Base-by-base conservation (phyloP, 2,888 invertebrate genomes). In the Acanthosepion esculentum region DNA sequence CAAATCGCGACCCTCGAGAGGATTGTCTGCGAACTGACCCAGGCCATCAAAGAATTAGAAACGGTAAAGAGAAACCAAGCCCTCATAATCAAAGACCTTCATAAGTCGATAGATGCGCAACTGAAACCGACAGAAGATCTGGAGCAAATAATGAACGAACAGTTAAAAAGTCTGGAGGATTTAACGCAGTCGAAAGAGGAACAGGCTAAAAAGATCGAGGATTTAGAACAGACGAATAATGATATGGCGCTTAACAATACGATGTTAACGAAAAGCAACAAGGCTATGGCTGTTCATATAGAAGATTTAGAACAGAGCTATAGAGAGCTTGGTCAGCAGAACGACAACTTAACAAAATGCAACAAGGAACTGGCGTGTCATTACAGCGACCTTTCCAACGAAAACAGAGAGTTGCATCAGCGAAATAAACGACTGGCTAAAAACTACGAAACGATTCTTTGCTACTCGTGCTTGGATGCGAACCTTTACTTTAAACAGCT, bases 401-500 rank as follows among this genome's bases (percentile, higher is more conserved):
- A 50, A n/a, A 50, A 53, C 12, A 50, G 26, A 20, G 53, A 93
- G 23, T 93, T 93, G 20, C 23, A 93, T 2, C 93, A 93, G 26
- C n/a, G 93, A 8, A 93, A 93, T 53, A 48, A 93, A 33, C 15
- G 93, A 26, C 18, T 93, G 48, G 53, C 93, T 29, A 48, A 50
- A 29, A 78, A 78, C n/a, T 78, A 78, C 23, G 78, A 78, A 33
- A 78, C 78, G 1, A n/a, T 93, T 50, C 53, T 53, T 3, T 48
- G 48, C 50, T 53, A 93, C 53, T 93, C 48, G 33, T 53, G n/a
- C 50, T 23, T 93, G 12, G 93, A n/a, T 6, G 53, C 50, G 48
- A 48, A 93, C 50, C 50, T 48, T 29, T 93, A 48, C 78, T 93
- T 93, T 29, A 93, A 93, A 18, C 48, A 93, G 20, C 93, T 93